Evolutionary conservation across 2,113 vertebrate species (phyloP), one percentile per base, ranked within the genome.

Genomic region (Meriones unguiculatus): DNA sequence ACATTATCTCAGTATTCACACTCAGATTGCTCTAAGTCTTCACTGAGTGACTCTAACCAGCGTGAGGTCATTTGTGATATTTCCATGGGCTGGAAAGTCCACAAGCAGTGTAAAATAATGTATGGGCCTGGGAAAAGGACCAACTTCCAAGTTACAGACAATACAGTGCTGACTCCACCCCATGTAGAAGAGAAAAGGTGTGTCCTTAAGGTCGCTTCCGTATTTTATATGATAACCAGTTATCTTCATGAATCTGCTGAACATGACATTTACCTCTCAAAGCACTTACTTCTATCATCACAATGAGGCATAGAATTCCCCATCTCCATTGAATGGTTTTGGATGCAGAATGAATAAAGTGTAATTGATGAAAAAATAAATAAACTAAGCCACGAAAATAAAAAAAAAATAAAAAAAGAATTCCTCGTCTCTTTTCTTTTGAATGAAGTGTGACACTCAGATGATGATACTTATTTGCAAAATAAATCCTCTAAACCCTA

Each of bases 131-230:
- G 12, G 5, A 12, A n/a, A 32, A 80, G 6, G 20, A 28, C 14
- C 9, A 22, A n/a, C 14, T 35, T 69, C 5, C 25, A 5, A 10
- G 2, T 38, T 30, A 50, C 2, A 50, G 1, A 10, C 4, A 9
- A 50, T 8, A 35, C 11, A n/a, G 32, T 70, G 14, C 41, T 52
- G 17, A 52, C 2, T 8, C 13, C 12, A 12, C 10, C 35, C 18
- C 2, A 11, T 54, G 25, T 2, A 24, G 30, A 78, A 25, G 5
- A 2, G 3, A 4, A 0, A 77, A 38, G 2, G 24, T 4, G 2
- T 50, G 1, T 52, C 9, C 14, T 28, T 10, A 32, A 70, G 50
- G 6, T 1, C 11, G 2, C 30, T 20, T 62, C 20, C 10, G 5
- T 64, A 28, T 64, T 85, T 85, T 85, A 12, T 41, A 54, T 22